phyloP scores from a whole-genome alignment of 2,113 vertebrate species.

The Blennius ocellaris region DNA sequence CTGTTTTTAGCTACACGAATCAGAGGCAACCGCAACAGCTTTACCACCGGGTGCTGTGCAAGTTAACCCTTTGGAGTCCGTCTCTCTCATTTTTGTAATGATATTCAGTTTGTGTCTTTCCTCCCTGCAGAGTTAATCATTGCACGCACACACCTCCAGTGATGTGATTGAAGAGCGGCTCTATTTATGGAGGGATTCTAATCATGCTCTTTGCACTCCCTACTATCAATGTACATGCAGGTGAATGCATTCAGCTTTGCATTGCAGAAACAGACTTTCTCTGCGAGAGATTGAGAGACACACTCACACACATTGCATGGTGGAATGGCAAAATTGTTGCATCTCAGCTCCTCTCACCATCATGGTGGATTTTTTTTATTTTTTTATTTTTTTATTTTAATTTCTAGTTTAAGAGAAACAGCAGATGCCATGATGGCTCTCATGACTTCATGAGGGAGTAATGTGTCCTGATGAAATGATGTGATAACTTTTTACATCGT shows the following conservation, averaged over 20 bases:
- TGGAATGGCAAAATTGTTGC: slow-evolving; percentile 2
- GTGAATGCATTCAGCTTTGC: slow-evolving; percentile 25
- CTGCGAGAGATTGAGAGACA: background rate
- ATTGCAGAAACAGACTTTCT: background rate
- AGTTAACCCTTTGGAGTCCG: background rate
- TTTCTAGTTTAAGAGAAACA: slow-evolving; percentile 39
- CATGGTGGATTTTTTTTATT: slow-evolving; percentile 34
- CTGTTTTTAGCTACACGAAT: background rate
- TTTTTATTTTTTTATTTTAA: slow-evolving; percentile 31
- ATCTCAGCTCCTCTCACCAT: background rate
- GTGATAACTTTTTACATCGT: slow-evolving; percentile 19
- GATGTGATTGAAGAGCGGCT: slow-evolving; percentile 31
- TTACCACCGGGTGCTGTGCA: background rate
- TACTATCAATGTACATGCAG: slow-evolving; percentile 25
- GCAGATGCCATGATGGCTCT: slow-evolving; percentile 5
- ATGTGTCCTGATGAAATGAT: slow-evolving; percentile 27
- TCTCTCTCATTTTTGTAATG: slow-evolving; percentile 4
- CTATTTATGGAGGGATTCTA: slow-evolving; percentile 45
- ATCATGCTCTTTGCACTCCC: slow-evolving; percentile 16
- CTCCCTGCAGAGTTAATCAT: slow-evolving; percentile 28
- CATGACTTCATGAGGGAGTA: slow-evolving; percentile 19
- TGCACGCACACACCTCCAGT: background rate
- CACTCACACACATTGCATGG: background rate
- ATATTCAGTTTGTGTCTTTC: background rate
- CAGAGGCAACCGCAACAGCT: slow-evolving; percentile 1